A percentile compares a stretch with the other conserved stretches of the same genome.
Evolutionary conservation across 2,113 vertebrate genomes (phyloP).

Genomic region (Nothocercus julius): DNA sequence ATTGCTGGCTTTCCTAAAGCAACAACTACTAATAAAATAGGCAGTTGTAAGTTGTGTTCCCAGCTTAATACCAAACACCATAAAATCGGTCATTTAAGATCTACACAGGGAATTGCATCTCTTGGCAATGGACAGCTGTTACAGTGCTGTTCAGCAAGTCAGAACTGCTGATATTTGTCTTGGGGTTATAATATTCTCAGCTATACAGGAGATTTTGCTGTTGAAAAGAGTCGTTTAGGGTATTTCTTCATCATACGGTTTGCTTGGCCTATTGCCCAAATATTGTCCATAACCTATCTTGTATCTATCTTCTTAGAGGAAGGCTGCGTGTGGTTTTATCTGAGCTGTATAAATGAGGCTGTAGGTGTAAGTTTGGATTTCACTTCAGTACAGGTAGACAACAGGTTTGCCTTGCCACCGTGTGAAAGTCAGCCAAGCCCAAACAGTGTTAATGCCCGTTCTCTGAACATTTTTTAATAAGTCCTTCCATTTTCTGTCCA

Average conservation of each 20-base stretch:
- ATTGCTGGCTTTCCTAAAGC: background rate
- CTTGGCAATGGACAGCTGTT: constrained; percentile 19
- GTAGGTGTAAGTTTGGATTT: background rate
- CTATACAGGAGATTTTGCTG: background rate
- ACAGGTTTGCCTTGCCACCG: background rate
- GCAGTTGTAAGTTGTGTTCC: background rate
- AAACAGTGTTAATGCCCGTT: background rate
- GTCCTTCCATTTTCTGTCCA: background rate
- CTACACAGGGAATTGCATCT: constrained; percentile 11
- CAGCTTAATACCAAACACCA: background rate
- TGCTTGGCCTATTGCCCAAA: background rate
- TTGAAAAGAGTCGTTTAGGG: background rate
- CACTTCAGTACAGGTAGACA: background rate
- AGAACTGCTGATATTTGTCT: constrained; percentile 31
- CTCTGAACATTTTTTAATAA: background rate
- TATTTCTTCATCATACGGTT: background rate
- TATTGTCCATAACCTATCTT: background rate
- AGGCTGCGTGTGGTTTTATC: background rate
- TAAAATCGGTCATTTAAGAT: constrained; percentile 44
- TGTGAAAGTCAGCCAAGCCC: background rate
- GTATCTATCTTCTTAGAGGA: background rate
- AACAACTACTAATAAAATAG: constrained; percentile 8
- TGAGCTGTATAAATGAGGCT: background rate
- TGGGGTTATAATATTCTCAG: constrained; percentile 26
- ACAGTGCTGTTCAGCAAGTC: background rate